Conservation (phyloP, 2,888 invertebrate species). For the Tetrapedia diversipes region DNA sequence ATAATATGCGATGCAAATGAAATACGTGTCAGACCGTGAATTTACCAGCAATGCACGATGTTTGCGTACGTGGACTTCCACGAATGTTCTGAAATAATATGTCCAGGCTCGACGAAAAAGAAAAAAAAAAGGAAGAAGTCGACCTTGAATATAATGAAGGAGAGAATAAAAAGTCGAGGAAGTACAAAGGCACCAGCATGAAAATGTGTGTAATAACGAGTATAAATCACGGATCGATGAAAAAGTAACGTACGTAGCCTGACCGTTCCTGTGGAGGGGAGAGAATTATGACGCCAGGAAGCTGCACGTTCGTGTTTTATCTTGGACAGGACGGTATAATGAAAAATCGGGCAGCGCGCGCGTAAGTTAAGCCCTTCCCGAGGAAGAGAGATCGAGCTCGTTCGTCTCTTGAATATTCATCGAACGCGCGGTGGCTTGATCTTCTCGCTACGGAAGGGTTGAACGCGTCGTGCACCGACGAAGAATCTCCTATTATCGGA, state of each 20-base stretch:
- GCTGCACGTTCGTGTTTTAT: conserved; percentile 61
- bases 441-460: conserved; percentile 39
- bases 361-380: conserved; percentile 68
- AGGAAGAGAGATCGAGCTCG: conserved; percentile 67
- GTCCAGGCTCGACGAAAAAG: no score
- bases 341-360: conserved; percentile 66
- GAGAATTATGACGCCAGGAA: conserved; percentile 64
- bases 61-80: no score
- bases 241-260: conserved; percentile 29
- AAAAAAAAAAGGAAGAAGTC: neutral
- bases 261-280: conserved; percentile 20
- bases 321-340: conserved; percentile 65
- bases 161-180: neutral
- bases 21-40: no score
- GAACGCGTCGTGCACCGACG: conserved; percentile 30
- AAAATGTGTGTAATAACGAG: conserved; percentile 23
- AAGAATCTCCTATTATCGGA: conserved; percentile 36
- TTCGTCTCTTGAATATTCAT: conserved; percentile 73
- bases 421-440: conserved; percentile 45
- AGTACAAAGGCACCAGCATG: conserved; percentile 4
- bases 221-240: conserved; percentile 37
- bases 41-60: neutral
- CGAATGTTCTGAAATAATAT: no score
- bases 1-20: no score
- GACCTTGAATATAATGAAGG: neutral